phyloP scores from a whole-genome alignment of 23 tunicate species.

The Ciona savignyi region DNA sequence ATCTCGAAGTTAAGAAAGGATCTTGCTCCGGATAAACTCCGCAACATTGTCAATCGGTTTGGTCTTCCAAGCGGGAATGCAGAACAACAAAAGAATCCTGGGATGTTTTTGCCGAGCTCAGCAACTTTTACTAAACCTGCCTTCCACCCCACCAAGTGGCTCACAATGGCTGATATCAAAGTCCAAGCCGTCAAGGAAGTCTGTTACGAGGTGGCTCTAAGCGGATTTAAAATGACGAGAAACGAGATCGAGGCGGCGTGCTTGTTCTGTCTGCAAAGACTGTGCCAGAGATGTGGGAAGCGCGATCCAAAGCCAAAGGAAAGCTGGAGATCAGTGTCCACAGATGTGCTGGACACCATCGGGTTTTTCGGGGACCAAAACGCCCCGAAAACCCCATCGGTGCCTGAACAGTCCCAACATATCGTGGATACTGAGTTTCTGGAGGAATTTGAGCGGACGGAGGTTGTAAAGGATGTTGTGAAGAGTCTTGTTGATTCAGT shows the following conservation, averaged over 20 bases:
- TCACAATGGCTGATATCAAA: conserved; percentile 84
- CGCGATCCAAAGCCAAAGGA: conserved; percentile 50
- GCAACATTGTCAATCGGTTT: conserved; percentile 41
- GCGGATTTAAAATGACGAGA: conserved; percentile 34
- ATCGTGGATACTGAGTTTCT: conserved; percentile 3
- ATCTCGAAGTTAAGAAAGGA: conserved; percentile 69
- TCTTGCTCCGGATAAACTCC: conserved; percentile 58
- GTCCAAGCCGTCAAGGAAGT: conserved; percentile 78
- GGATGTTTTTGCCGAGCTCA: background rate
- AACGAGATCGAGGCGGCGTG: conserved; percentile 55
- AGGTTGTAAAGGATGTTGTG: conserved; percentile 22
- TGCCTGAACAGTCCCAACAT: background rate
- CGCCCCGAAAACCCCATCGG: background rate
- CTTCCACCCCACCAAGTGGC: conserved; percentile 28
- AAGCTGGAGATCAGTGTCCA: conserved; percentile 57
- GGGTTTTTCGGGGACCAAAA: conserved; percentile 43
- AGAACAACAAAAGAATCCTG: background rate
- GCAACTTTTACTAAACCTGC: background rate
- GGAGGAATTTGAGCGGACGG: conserved; percentile 5
- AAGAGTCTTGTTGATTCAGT: conserved; percentile 13
- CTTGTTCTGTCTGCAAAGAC: conserved; percentile 22
- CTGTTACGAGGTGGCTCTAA: conserved; percentile 78
- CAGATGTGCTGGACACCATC: conserved; percentile 81
- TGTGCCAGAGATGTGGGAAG: conserved; percentile 58
- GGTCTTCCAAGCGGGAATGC: conserved; percentile 32